A percentile compares a stretch with the other conserved stretches of the same genome.
Conservation (phyloP, 2,113 vertebrate genomes). For the Oncorhynchus nerka region DNA sequence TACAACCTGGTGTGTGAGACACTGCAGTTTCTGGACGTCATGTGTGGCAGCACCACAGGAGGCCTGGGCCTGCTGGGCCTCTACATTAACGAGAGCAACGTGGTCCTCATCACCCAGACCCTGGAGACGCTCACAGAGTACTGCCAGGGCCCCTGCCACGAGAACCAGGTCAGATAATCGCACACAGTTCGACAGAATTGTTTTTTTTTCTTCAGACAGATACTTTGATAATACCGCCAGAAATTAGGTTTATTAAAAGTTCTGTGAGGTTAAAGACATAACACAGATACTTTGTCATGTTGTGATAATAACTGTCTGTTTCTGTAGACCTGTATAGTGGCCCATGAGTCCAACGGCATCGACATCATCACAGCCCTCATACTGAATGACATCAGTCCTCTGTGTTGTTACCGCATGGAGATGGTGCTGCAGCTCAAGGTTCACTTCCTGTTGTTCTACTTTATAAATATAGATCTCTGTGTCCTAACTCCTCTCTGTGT, state of each 20-base stretch:
- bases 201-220: too few species aligned
- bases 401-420: constrained; percentile 93
- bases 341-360: constrained; percentile 94
- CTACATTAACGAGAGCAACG: constrained; percentile 96
- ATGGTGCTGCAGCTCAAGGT: constrained; percentile 95
- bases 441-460: constrained; percentile 16
- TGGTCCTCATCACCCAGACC: constrained; percentile 92
- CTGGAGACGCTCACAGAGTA: constrained; percentile 97
- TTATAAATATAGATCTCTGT: background rate
- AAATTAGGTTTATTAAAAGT: background rate
- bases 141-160: constrained; percentile 96
- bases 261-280: constrained; percentile 72
- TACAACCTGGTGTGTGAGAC: constrained; percentile 99
- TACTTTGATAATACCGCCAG: background rate
- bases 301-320: background rate
- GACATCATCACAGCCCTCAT: constrained; percentile 98
- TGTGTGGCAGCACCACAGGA: constrained; percentile 96
- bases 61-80: constrained; percentile 94
- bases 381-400: constrained; percentile 96
- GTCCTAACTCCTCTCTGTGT: too few species aligned
- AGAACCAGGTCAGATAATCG: constrained; percentile 85
- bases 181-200: background rate
- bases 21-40: constrained; percentile 96
- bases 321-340: constrained; percentile 92
- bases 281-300: too few species aligned